Evolutionary conservation across 1,140 invertebrate species (phyloP), one percentile per base, ranked within the genome.

Genomic region (Pteromalus puparum): DNA sequence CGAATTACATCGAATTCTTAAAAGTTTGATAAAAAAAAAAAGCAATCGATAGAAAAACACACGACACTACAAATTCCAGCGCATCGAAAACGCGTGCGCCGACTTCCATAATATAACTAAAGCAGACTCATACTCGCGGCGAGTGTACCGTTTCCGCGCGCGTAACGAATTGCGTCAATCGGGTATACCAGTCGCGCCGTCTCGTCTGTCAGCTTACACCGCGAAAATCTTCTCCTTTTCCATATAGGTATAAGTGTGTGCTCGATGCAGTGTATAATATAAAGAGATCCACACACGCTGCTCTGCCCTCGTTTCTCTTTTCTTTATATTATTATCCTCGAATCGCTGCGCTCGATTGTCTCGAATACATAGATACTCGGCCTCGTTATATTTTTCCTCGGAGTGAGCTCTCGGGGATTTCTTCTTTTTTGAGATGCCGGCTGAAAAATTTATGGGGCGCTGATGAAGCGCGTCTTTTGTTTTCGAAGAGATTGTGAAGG

Each of bases 141-240:
- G 82, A 61, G 53, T 61, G 21, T 61, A 61, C 53, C 53, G 48
- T 53, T 53, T 53, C 48, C 24, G 21, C 18, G 34, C 15, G 48
- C 28, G 42, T 42, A 80, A 48, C 79, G 68, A 81, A 72, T 81
- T 81, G 79, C 79, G 79, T 81, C 79, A 81, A 88, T 85, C 88
- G 88, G 85, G 81, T 34, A 34, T 34, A 34, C 30, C 0, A 34
- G 30, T 81, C 84, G 70, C 80, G 87, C 86, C 89, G 81, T 82
- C 84, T 88, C 84, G 84, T 85, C 80, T 89, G 48, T 87, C 75
- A 79, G 67, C 13, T 86, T 83, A 76, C 81, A 74, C 65, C 61
- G 81, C 76, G 48, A 65, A 79, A 65, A 79, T 79, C 21, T 18
- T 26, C 42, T 26, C 34, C 72, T 34, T 42, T 24, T 53, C 38